phyloP scores from a whole-genome alignment of 2,113 vertebrate species.

The Sylvia atricapilla region DNA sequence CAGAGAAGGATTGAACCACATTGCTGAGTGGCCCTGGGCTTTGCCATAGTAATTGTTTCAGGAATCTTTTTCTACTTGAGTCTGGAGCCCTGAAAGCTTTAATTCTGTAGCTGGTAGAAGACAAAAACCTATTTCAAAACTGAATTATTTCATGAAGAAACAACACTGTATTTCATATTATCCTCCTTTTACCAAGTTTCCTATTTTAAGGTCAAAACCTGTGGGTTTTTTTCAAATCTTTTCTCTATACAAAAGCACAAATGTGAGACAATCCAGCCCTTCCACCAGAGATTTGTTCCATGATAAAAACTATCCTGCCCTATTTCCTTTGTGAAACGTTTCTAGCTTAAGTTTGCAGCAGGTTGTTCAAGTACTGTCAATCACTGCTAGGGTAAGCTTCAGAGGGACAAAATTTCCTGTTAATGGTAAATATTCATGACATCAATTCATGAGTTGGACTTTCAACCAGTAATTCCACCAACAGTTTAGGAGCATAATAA shows the following conservation, averaged over 20 bases:
- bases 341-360: not conserved
- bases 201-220: conserved; percentile 1
- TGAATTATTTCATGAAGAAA: not conserved
- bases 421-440: not conserved
- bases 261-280: not conserved
- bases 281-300: not conserved
- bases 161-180: not conserved
- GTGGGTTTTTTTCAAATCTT: not conserved
- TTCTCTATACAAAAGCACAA: not conserved
- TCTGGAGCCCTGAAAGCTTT: not conserved
- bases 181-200: not conserved
- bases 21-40: not conserved
- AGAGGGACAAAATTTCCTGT: not conserved
- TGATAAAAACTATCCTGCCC: not conserved
- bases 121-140: not conserved
- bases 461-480: not conserved
- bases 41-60: not conserved
- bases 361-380: not conserved
- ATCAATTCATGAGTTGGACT: not conserved
- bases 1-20: not conserved
- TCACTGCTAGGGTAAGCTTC: not conserved
- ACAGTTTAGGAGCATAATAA: not conserved
- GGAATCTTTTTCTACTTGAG: not conserved
- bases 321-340: not conserved
- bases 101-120: not conserved